Base-by-base conservation (phyloP, 2,113 vertebrate species). In the Cyanoliseus patagonus region DNA sequence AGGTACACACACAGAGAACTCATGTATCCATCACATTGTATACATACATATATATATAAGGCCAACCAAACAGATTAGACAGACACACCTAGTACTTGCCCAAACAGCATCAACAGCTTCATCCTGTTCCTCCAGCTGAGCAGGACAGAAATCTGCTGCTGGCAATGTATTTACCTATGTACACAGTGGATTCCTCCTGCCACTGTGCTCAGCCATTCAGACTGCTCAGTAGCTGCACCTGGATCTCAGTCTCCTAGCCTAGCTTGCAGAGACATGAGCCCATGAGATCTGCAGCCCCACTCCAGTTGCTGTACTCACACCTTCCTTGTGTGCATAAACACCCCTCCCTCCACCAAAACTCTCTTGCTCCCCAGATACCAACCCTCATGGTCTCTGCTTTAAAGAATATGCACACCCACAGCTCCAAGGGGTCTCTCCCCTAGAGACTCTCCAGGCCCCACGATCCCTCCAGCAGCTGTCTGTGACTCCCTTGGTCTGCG, bases 11-110 rank as follows among this genome's bases (percentile, higher is more conserved):
- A 61, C 46, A 46, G 18, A 39, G 44, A 53, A 12, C 25, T 62
- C 30, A 9, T 5, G 17, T 18, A 13, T 20, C 31, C 10, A 25
- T 20, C 19, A 15, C 24, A 13, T 12, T 46, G 17, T 55, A 51
- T 25, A 46, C 8, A 44, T 30, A 41, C 5, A 19, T 13, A 49
- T 6, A 51, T 17, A 46, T 12, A 31, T 12, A 37, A 1, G 1
- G n/a, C 23, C 51, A 59, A 30, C 30, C 30, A 53, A 17, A 22
- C 22, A 41, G 52, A 7, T 49, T 55, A 70, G 47, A 17, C 15
- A 76, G 25, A 31, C 10, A 20, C 2, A 1, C 0, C 0, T 39
- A 44, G 22, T 23, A 46, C 33, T 67, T 4, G 0, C 16, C 30
- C 23, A 15, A n/a, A 70, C 35, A 63, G 10, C 10, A 33, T 23